These are phyloP conservation scores for Sinelater perroti DNA, from an alignment of 2,888 invertebrate species.

Conservation along the genomic window DNA sequence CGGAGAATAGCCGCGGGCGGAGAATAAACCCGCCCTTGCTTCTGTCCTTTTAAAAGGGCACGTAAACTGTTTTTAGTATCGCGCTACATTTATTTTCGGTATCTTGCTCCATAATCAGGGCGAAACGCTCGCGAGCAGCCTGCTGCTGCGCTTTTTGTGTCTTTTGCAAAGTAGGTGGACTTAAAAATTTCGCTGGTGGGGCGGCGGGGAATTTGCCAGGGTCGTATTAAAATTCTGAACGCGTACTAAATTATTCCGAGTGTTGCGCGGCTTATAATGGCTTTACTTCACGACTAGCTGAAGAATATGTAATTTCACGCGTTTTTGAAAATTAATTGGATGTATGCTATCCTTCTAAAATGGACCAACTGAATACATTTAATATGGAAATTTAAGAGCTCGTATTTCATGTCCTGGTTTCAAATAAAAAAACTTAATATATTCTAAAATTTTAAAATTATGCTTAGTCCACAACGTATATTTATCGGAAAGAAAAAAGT, in stretches of 20 bases:
- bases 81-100: conserved; percentile 5
- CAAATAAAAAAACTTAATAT: too few relatives aligned
- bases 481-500: too few relatives aligned
- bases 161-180: conserved; percentile 4
- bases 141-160: conserved; percentile 1
- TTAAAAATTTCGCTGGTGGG: conserved; percentile 2
- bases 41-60: neutral
- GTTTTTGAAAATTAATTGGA: conserved; percentile 11
- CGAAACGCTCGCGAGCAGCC: neutral
- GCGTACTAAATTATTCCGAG: conserved; percentile 18
- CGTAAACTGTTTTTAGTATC: conserved; percentile 8
- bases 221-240: conserved; percentile 20
- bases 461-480: too few relatives aligned
- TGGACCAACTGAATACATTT: neutral
- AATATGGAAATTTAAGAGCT: too few relatives aligned
- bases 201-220: conserved; percentile 4
- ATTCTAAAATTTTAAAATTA: too few relatives aligned
- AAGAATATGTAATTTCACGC: conserved; percentile 21
- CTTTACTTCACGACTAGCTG: conserved; percentile 14
- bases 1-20: neutral
- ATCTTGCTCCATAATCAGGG: conserved; percentile 7
- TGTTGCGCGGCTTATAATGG: conserved; percentile 18
- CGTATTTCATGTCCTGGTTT: too few relatives aligned
- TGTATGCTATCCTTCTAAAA: neutral
- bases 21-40: neutral